Percentiles rank a stretch among this genome's conserved stretches.
Evolutionary conservation across 1,140 invertebrate species (phyloP).

Genomic region (Aphaenogaster rudis): DNA sequence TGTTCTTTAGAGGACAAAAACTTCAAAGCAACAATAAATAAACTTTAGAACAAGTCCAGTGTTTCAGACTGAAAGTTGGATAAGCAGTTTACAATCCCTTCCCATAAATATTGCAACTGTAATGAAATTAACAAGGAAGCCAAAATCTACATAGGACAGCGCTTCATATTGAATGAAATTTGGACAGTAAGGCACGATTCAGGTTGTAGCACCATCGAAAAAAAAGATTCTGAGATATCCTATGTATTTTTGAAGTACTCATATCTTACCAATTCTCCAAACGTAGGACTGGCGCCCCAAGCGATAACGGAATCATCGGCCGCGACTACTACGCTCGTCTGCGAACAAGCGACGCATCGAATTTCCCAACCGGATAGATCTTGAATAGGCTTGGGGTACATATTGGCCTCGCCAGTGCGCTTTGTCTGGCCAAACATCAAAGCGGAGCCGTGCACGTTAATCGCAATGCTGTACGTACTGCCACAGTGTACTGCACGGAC

Average conservation of each 20-base stretch:
- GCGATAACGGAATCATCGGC: constrained; percentile 96
- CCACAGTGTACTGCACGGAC: constrained; percentile 94
- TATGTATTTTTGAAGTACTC: not conserved
- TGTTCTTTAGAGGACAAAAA: not conserved
- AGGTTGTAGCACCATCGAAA: not conserved
- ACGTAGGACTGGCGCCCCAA: constrained; percentile 97
- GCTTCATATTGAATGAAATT: not conserved
- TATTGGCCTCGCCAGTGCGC: constrained; percentile 96
- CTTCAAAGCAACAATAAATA: not conserved
- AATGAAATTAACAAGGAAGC: not conserved
- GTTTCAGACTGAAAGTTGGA: not conserved
- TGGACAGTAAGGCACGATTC: not conserved
- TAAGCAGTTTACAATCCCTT: not conserved
- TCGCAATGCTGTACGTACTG: constrained; percentile 94
- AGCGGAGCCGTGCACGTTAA: constrained; percentile 93
- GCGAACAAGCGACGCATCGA: constrained; percentile 92
- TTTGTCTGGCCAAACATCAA: constrained; percentile 97
- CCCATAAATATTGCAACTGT: not conserved
- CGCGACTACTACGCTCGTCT: constrained; percentile 94
- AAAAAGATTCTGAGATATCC: not conserved
- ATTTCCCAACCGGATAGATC: constrained; percentile 97
- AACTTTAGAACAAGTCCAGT: not conserved
- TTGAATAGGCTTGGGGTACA: constrained; percentile 98
- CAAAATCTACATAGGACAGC: not conserved
- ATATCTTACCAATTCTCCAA: constrained; percentile 93